phyloP scores from a whole-genome alignment of 2,888 invertebrate species.

The Pammene fasciana region DNA sequence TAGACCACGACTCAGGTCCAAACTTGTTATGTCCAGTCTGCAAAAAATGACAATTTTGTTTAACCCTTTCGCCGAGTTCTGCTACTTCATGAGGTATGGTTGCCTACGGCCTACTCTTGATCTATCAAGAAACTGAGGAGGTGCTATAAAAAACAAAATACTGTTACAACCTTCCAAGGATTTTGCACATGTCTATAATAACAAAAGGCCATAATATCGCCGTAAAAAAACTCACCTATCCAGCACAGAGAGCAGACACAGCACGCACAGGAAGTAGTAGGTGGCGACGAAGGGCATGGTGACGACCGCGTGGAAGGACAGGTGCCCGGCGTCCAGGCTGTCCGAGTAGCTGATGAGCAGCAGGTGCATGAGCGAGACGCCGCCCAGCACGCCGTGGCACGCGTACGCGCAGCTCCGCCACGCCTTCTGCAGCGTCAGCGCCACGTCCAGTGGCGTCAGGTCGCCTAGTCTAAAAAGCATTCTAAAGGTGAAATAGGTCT shows the following conservation, averaged over 20 bases:
- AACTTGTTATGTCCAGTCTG: constrained; percentile 72
- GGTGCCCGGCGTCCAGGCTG: constrained; percentile 71
- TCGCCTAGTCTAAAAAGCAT: constrained; percentile 58
- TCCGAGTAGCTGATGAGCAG: constrained; percentile 82
- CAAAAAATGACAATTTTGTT: not conserved
- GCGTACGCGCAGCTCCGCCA: constrained; percentile 80
- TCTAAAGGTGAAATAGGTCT: not conserved
- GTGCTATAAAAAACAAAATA: too few relatives aligned
- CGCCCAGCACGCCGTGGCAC: constrained; percentile 84
- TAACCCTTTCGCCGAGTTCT: too few relatives aligned
- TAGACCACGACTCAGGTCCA: constrained; percentile 68
- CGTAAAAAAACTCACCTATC: constrained; percentile 59
- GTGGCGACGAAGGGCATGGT: constrained; percentile 80
- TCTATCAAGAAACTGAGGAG: too few relatives aligned
- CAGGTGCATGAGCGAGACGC: constrained; percentile 83
- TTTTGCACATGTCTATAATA: too few relatives aligned
- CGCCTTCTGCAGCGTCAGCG: constrained; percentile 76
- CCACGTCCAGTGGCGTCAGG: constrained; percentile 80
- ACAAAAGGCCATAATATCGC: not conserved
- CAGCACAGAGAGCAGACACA: constrained; percentile 84
- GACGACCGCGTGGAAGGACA: constrained; percentile 76
- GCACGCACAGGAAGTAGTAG: constrained; percentile 83
- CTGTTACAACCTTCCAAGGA: not conserved
- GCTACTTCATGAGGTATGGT: too few relatives aligned
- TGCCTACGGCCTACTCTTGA: too few relatives aligned